A percentile compares a stretch with the other conserved stretches of the same genome.
phyloP scores from a whole-genome alignment of 2,113 vertebrate species.

The Cephalopterus ornatus region DNA sequence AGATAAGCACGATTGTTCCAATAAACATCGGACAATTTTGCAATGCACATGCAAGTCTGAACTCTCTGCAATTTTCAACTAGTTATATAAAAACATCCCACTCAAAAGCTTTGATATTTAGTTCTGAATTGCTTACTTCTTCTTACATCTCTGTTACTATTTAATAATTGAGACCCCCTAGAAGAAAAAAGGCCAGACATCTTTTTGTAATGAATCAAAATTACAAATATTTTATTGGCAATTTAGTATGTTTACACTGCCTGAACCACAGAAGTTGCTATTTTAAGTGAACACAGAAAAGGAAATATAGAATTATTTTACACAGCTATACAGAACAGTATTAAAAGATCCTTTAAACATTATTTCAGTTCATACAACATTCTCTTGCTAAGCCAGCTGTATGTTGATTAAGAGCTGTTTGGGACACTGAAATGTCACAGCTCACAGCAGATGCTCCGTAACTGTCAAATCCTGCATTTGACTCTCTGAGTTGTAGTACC shows the following conservation, averaged over 20 bases:
- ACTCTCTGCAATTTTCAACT: neutral
- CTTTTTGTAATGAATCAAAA: slow-evolving; percentile 28
- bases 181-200: neutral
- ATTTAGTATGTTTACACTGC: slow-evolving; percentile 52
- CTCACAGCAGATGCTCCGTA: neutral
- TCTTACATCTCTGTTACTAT: neutral
- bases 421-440: neutral
- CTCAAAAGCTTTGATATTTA: neutral
- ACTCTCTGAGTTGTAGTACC: neutral
- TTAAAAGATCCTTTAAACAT: neutral
- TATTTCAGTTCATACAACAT: slow-evolving; percentile 5
- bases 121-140: neutral
- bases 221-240: slow-evolving; percentile 70
- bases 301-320: slow-evolving; percentile 63
- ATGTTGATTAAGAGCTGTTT: neutral
- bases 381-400: neutral
- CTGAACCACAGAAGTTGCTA: slow-evolving; percentile 22
- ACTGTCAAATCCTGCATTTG: neutral
- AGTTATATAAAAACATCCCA: neutral
- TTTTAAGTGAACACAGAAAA: slow-evolving; percentile 50
- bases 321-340: slow-evolving; percentile 47
- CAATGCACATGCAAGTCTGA: neutral
- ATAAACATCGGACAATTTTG: slow-evolving; percentile 25
- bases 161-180: neutral
- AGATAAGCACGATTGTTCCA: slow-evolving; percentile 24